Percentiles rank a stretch among this genome's conserved stretches.
phyloP scores from a whole-genome alignment of 2,113 vertebrate species.

The Antidorcas marsupialis region DNA sequence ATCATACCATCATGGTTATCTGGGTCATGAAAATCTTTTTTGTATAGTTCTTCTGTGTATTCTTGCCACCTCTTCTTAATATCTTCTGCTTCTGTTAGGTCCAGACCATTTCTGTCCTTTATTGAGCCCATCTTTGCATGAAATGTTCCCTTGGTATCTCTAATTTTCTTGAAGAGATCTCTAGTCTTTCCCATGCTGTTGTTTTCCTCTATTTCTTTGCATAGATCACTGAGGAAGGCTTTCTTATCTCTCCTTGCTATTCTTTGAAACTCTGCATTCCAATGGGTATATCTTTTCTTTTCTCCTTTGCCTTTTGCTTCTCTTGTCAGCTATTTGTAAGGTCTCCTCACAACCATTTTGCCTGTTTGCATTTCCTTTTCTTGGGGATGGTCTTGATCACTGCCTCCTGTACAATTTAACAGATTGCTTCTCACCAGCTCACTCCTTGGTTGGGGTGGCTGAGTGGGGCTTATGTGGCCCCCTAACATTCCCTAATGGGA shows the following conservation, averaged over 20 bases:
- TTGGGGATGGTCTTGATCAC: background rate
- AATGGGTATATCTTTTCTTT: background rate
- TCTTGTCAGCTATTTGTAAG: background rate
- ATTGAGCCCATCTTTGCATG: background rate
- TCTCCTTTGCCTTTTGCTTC: background rate
- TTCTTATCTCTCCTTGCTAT: background rate
- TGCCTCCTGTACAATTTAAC: background rate
- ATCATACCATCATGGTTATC: too few relatives aligned
- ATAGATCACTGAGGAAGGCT: background rate
- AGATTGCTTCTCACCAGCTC: background rate
- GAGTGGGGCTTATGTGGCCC: background rate
- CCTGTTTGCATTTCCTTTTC: background rate
- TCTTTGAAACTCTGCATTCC: background rate
- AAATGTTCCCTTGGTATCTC: background rate
- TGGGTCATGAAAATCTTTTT: too few relatives aligned
- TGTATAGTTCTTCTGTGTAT: background rate
- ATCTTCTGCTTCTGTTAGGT: background rate
- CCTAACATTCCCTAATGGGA: background rate
- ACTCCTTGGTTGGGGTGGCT: background rate
- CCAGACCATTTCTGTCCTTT: background rate
- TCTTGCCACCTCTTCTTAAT: background rate
- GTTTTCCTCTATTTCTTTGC: background rate
- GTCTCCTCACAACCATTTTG: background rate
- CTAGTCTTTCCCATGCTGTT: background rate
- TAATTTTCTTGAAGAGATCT: background rate